phyloP scores from a whole-genome alignment of 2,888 invertebrate genomes.

The Ischnus inquisitorius region DNA sequence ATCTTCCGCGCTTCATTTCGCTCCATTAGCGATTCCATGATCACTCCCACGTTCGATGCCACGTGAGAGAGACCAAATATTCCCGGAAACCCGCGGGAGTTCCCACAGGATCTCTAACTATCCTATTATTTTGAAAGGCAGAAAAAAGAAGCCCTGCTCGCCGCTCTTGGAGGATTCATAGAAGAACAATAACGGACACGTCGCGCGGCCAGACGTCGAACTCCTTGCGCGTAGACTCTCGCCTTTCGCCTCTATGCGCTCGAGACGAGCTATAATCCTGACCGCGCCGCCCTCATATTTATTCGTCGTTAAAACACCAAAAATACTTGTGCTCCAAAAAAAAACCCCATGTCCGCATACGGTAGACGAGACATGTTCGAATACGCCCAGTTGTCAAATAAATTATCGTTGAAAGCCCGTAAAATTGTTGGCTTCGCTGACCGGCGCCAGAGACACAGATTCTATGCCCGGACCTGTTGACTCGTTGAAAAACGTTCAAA shows the following conservation, averaged over 20 bases:
- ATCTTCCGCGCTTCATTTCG: slow-evolving; percentile 2
- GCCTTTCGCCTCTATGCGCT: slow-evolving; percentile 13
- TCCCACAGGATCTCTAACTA: not conserved
- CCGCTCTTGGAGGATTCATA: slow-evolving; percentile 15
- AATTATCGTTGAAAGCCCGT: slow-evolving; percentile 62
- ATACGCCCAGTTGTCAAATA: slow-evolving; percentile 67
- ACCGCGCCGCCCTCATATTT: slow-evolving; percentile 41
- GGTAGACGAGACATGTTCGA: slow-evolving; percentile 54
- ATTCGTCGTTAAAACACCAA: slow-evolving; percentile 51
- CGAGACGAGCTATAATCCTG: slow-evolving; percentile 31
- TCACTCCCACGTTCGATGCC: slow-evolving; percentile 60
- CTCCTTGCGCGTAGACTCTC: slow-evolving; percentile 5
- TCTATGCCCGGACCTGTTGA: not conserved
- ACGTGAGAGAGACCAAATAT: slow-evolving; percentile 8
- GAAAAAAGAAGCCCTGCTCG: not conserved
- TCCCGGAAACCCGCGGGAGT: slow-evolving; percentile 59
- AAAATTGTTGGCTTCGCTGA: slow-evolving; percentile 49
- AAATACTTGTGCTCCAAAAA: not conserved
- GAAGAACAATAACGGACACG: slow-evolving; percentile 38
- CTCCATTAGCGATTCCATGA: slow-evolving; percentile 26
- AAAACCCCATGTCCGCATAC: slow-evolving; percentile 12
- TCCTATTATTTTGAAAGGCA: not conserved
- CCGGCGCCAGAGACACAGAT: slow-evolving; percentile 55
- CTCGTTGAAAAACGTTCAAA: too few relatives aligned
- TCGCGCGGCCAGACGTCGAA: not conserved